A percentile compares a stretch with the other conserved stretches of the same genome.
These are phyloP conservation scores for Erpobdella octoculata DNA, from an alignment of 2,888 invertebrate genomes.

Conservation along the genomic window DNA sequence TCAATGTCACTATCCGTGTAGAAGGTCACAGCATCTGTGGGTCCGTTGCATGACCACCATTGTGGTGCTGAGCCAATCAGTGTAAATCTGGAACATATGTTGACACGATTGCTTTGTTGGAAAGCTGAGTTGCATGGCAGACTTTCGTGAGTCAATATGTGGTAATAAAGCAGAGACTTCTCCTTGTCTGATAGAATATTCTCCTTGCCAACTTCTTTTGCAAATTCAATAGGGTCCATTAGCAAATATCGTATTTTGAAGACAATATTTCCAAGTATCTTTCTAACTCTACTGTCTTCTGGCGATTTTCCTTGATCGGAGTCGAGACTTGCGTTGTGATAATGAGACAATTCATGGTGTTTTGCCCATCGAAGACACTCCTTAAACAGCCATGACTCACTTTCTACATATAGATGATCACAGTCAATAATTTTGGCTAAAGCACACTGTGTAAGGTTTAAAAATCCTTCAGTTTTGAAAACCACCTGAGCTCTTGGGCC, in stretches of 20 bases:
- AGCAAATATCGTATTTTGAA: conserved; percentile 42
- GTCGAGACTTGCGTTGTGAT: conserved; percentile 32
- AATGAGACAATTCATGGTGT: not conserved
- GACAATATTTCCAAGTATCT: conserved; percentile 41
- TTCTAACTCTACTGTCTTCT: conserved; percentile 40
- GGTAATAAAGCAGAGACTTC: conserved; percentile 30
- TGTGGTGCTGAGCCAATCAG: conserved; percentile 25
- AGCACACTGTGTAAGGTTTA: conserved; percentile 61
- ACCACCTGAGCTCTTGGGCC: conserved; percentile 59
- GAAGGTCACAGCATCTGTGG: conserved; percentile 30
- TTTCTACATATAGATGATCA: conserved; percentile 61
- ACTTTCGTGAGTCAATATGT: conserved; percentile 20
- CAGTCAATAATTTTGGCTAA: conserved; percentile 62
- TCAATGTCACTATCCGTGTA: conserved; percentile 24
- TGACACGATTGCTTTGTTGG: conserved; percentile 15
- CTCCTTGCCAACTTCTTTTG: conserved; percentile 26
- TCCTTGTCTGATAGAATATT: conserved; percentile 29
- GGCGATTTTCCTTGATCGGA: conserved; percentile 28
- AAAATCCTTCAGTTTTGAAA: conserved; percentile 56
- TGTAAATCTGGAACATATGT: conserved; percentile 24
- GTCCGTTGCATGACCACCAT: conserved; percentile 29
- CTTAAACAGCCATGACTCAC: conserved; percentile 29
- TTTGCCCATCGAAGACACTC: conserved; percentile 30
- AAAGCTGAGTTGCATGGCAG: not conserved
- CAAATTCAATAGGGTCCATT: conserved; percentile 36